These are phyloP conservation scores for Lycopodina hypogea DNA, from an alignment of 37 sponge, comb jelly and placozoan species.

Conservation along the genomic window DNA sequence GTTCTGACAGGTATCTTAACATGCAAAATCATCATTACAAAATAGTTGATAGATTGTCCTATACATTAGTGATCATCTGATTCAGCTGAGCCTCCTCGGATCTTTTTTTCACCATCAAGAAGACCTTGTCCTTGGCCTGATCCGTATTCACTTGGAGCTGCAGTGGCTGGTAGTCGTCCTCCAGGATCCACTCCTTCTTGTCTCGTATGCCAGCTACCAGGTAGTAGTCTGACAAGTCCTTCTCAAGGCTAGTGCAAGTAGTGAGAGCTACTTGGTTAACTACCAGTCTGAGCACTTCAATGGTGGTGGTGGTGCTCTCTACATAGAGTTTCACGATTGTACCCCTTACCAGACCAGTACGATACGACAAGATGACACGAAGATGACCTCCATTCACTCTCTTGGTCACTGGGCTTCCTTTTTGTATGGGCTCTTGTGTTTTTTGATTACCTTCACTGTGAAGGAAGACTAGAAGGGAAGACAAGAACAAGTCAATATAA, in stretches of 20 bases:
- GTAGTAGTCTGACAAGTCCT: conserved; percentile 59
- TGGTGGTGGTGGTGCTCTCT: conserved; percentile 26
- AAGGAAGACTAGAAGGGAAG: too few species aligned
- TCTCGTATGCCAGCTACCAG: conserved; percentile 24
- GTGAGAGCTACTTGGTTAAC: conserved; percentile 58
- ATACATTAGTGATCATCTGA: conserved; percentile 41
- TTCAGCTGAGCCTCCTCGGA: conserved; percentile 9
- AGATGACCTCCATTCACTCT: conserved; percentile 13
- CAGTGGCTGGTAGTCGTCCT: conserved; percentile 21
- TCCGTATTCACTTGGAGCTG: conserved; percentile 14
- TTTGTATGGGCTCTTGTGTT: not conserved
- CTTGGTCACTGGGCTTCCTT: not conserved
- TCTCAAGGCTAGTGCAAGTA: conserved; percentile 9
- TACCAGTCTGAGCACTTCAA: conserved; percentile 51
- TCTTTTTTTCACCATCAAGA: conserved; percentile 12
- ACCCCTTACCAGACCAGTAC: conserved; percentile 67
- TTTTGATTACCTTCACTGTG: too few species aligned
- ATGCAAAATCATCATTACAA: not conserved
- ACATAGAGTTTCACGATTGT: conserved; percentile 82
- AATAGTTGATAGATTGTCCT: not conserved
- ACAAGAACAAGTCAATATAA: too few species aligned
- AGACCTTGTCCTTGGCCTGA: not conserved
- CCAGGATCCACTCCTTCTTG: conserved; percentile 20
- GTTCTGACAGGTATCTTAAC: not conserved
- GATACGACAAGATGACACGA: conserved; percentile 62